phyloP scores from a whole-genome alignment of 2,888 invertebrate species.

The Eucriotettix oculatus region DNA sequence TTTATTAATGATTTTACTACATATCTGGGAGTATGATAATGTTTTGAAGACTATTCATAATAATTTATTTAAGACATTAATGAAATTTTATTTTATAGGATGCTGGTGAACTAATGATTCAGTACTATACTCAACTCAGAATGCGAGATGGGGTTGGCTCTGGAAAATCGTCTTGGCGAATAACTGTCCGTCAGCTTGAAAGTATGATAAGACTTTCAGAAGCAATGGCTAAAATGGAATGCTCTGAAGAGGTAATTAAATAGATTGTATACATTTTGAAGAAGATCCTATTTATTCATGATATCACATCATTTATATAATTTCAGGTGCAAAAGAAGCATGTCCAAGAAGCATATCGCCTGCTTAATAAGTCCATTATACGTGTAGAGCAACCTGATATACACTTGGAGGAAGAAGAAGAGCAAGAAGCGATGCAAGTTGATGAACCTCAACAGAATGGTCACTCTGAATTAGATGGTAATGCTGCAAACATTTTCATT shows the following conservation, averaged over 20 bases:
- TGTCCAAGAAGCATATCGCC: conserved; percentile 77
- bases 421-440: conserved; percentile 29
- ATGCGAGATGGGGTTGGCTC: conserved; percentile 59
- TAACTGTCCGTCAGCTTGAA: conserved; percentile 91
- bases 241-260: conserved; percentile 58
- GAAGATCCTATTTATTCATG: too few species aligned
- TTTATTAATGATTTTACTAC: too few species aligned
- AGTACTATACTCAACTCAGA: conserved; percentile 74
- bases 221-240: conserved; percentile 91
- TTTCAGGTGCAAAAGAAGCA: conserved; percentile 35
- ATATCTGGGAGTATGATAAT: too few species aligned
- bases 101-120: conserved; percentile 67
- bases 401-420: conserved; percentile 68
- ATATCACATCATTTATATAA: background rate
- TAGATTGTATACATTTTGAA: background rate
- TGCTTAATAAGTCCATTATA: conserved; percentile 92
- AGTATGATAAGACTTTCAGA: conserved; percentile 92
- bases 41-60: too few species aligned
- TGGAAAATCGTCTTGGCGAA: conserved; percentile 74
- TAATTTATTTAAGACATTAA: background rate
- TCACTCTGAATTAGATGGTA: background rate
- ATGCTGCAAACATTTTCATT: too few species aligned
- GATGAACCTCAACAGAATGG: conserved; percentile 23
- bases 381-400: conserved; percentile 97
- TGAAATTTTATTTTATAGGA: conserved; percentile 28